Evolutionary conservation across 2,797 vertebrate genomes (phyloP), one percentile per base, ranked within the genome.

Genomic region (Scleropages formosus): DNA sequence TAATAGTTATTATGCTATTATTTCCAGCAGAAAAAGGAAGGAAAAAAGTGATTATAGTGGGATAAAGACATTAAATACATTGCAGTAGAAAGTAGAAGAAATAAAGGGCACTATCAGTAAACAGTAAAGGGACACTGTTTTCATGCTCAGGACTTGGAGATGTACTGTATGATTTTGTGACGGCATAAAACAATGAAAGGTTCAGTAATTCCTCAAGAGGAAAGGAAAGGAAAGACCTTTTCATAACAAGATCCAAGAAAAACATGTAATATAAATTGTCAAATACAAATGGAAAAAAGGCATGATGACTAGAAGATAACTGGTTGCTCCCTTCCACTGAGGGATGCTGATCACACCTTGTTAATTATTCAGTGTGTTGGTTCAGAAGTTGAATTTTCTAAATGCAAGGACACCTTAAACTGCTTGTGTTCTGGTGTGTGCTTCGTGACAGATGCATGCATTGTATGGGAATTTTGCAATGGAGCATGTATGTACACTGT

Each of bases 291-390:
- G n/a, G n/a, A n/a, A n/a, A n/a, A n/a, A n/a, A n/a, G n/a, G n/a
- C n/a, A n/a, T n/a, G n/a, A n/a, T n/a, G 22, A 69, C 11, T 69
- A 11, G 4, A 46, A 22, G 9, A 11, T 13, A 12, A 2, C 31
- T 11, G 22, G 26, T 46, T 3, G 2, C 20, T 10, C 44, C 13
- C 27, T 22, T 18, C 62, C 18, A 46, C 7, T 26, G 53, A 13
- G 53, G 68, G 64, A 46, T 24, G 31, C 74, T 60, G 74, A 59
- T 68, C 56, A 24, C 22, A 68, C 72, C n/a, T 72, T 44, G 16
- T 31, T 72, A 18, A 72, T 47, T 39, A 60, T 26, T 27, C 39
- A n/a, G 27, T 8, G 63, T 74, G 44, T 49, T 56, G 64, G 4
- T n/a, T 20, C 15, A 60, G 18, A 13, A 68, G 26, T 22, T 56